Evolutionary conservation across 2,113 vertebrate species (phyloP).

Genomic region (Mirza zaza): DNA sequence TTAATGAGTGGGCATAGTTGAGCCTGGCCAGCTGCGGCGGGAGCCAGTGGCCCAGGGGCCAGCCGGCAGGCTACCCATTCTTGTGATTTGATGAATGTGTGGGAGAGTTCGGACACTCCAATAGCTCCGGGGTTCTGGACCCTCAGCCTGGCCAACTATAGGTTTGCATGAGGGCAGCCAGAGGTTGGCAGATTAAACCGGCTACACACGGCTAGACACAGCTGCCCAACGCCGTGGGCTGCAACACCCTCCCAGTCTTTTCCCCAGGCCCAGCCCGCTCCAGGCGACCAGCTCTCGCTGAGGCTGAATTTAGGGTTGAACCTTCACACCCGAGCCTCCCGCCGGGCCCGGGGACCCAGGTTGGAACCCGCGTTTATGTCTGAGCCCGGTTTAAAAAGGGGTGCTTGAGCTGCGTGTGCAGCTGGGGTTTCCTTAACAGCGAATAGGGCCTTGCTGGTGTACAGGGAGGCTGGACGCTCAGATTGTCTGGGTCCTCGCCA

Average conservation of each 20-base stretch:
- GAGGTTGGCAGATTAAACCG: not conserved
- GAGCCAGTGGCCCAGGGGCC: constrained; percentile 2
- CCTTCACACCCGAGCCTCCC: constrained; percentile 69
- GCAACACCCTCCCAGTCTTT: not conserved
- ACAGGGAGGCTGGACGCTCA: not conserved
- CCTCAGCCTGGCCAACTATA: not conserved
- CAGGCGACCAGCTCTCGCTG: not conserved
- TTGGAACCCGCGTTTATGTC: not conserved
- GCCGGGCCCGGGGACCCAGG: constrained; percentile 71
- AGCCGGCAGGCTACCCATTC: not conserved
- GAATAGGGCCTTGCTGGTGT: not conserved
- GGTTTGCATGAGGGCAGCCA: not conserved
- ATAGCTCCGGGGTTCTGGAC: not conserved
- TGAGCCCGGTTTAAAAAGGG: not conserved
- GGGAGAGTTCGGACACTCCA: not conserved
- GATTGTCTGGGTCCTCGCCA: not conserved
- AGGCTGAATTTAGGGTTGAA: not conserved
- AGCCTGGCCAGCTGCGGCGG: constrained; percentile 42
- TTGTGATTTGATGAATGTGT: not conserved
- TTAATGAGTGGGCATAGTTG: constrained; percentile 37
- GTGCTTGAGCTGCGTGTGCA: not conserved
- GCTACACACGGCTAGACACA: not conserved
- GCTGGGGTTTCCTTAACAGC: not conserved
- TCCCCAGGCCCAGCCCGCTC: not conserved
- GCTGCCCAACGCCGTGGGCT: not conserved